Conservation (phyloP, 2,888 invertebrate species). For the Fragum sueziense region DNA sequence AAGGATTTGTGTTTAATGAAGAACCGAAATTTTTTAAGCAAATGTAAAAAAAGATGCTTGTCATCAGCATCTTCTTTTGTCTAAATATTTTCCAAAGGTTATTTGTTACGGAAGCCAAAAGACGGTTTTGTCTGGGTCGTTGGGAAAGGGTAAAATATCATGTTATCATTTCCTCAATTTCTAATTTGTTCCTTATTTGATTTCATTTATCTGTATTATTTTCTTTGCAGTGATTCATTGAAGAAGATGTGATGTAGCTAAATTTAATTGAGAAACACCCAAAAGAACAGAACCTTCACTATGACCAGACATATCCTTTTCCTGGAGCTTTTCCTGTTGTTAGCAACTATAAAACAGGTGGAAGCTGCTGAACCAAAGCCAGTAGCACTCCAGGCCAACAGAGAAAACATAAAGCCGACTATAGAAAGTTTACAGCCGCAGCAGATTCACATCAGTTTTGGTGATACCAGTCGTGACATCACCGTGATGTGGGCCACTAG, state of each 20-base stretch:
- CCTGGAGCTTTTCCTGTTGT: not conserved
- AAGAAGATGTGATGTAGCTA: not conserved
- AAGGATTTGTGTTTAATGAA: too few species aligned
- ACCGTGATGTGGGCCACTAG: constrained; percentile 72
- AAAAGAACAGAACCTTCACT: not conserved
- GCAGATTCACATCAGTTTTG: constrained; percentile 73
- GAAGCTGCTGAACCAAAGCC: not conserved
- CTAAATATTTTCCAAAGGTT: too few species aligned
- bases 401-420: constrained; percentile 41
- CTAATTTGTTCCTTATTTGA: too few species aligned
- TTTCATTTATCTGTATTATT: not conserved
- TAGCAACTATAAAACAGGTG: not conserved
- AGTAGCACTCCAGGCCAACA: constrained; percentile 34
- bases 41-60: too few species aligned
- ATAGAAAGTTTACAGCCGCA: constrained; percentile 60
- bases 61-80: too few species aligned
- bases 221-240: not conserved
- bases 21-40: too few species aligned
- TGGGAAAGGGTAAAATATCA: too few species aligned
- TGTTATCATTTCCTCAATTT: too few species aligned
- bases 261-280: not conserved
- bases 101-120: too few species aligned
- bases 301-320: not conserved
- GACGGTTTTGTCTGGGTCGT: too few species aligned
- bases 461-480: constrained; percentile 65